phyloP scores from a whole-genome alignment of 2,113 vertebrate species.

The Bambusicola thoracicus region DNA sequence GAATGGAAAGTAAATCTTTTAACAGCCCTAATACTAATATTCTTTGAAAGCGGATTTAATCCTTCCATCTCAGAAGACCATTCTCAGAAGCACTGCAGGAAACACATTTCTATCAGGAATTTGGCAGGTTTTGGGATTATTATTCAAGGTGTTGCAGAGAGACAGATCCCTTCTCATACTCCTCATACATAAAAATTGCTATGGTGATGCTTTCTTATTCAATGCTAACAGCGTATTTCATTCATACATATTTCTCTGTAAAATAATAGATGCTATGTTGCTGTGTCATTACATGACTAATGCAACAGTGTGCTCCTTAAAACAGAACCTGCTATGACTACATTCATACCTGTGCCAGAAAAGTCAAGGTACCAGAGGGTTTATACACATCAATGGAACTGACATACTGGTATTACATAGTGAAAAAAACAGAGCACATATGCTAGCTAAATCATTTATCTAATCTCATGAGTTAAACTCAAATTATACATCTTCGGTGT shows the following conservation, averaged over 20 bases:
- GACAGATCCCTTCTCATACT: conserved; percentile 27
- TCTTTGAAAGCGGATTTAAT: conserved; percentile 17
- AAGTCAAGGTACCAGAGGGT: neutral
- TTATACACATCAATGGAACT: neutral
- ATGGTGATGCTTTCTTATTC: neutral
- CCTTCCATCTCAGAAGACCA: conserved; percentile 4
- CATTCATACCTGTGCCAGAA: neutral
- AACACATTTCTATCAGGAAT: conserved; percentile 4
- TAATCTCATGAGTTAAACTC: neutral
- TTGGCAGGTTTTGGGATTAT: conserved; percentile 6
- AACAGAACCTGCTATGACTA: neutral
- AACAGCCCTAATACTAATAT: neutral
- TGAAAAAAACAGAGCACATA: neutral
- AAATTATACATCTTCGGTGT: neutral
- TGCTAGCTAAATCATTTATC: neutral
- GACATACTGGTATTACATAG: neutral
- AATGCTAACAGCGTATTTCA: neutral
- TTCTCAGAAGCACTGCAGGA: conserved; percentile 15
- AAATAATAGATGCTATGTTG: neutral
- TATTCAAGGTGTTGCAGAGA: conserved; percentile 47
- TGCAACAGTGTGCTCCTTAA: neutral
- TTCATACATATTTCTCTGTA: neutral
- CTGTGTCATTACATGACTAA: neutral
- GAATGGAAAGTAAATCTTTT: conserved; percentile 18
- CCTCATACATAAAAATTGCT: conserved; percentile 3